phyloP scores from a whole-genome alignment of 2,888 invertebrate species.

The Drosophila kanekoi region DNA sequence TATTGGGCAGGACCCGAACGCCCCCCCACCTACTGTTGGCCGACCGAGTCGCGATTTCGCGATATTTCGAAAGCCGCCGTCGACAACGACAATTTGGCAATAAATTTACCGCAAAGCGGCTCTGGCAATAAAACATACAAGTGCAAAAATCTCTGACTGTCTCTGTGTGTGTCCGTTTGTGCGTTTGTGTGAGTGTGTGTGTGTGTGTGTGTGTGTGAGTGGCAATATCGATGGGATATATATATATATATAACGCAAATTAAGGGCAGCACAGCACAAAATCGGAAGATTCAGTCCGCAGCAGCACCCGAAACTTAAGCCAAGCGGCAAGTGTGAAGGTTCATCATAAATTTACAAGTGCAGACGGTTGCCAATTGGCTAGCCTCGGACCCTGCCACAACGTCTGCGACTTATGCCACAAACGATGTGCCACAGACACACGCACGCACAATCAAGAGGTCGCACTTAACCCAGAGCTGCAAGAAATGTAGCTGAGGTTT shows the following conservation, averaged over 20 bases:
- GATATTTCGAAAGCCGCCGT: slow-evolving; percentile 74
- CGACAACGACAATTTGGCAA: slow-evolving; percentile 69
- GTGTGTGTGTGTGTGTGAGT: slow-evolving; percentile 15
- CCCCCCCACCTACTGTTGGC: not conserved
- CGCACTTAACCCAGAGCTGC: slow-evolving; percentile 7
- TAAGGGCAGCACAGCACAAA: slow-evolving; percentile 38
- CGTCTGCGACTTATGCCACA: slow-evolving; percentile 12
- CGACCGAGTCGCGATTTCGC: slow-evolving; percentile 47
- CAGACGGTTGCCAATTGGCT: slow-evolving; percentile 66
- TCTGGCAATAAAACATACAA: slow-evolving; percentile 72
- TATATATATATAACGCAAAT: slow-evolving; percentile 42
- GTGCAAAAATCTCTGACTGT: slow-evolving; percentile 46
- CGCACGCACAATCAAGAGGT: too few relatives aligned
- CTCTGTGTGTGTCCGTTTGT: slow-evolving; percentile 1
- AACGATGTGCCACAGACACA: slow-evolving; percentile 10
- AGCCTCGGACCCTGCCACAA: slow-evolving; percentile 24
- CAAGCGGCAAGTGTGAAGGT: slow-evolving; percentile 61
- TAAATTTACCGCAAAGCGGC: slow-evolving; percentile 76
- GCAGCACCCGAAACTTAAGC: not conserved
- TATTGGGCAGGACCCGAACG: slow-evolving; percentile 3
- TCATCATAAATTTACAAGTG: slow-evolving; percentile 74
- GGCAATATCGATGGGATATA: slow-evolving; percentile 51
- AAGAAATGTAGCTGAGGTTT: not conserved
- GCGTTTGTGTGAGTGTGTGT: slow-evolving; percentile 21
- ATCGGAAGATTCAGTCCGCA: not conserved